Base-by-base conservation (phyloP, 2,888 invertebrate genomes). In the Acleris literana region DNA sequence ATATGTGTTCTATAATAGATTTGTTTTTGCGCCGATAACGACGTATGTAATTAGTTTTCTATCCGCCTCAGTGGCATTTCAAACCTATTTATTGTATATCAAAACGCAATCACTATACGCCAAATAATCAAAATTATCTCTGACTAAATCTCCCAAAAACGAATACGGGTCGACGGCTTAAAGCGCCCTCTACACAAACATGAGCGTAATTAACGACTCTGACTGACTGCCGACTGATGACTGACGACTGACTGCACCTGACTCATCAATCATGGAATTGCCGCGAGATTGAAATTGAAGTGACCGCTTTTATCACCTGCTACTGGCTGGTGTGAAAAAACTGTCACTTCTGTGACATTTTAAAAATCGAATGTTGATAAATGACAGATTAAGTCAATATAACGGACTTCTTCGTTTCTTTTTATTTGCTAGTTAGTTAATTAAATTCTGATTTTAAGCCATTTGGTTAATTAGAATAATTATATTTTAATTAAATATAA, bases 251-350 rank as follows among this genome's bases (percentile, higher is more conserved):
- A 53, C 33, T 33, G 52, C 44, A 33, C 16, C 16, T 17, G 43
- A 33, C 20, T 46, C 57, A 64, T 58, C 63, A 57, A 64, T 64
- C 63, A 64, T 29, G 44, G 9, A 49, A 51, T 57, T 56, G 56
- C 43, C 51, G 25, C 44, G 4, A 3, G 57, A 64, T 64, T 64
- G 57, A 53, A 58, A 58, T 53, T 64, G 57, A 58, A 52, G 63
- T 58, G 52, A 20, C 44, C 43, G 39, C 29, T 18, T 46, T 46
- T 33, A 18, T 52, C 63, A 57, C 57, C 63, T 52, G 63, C 5
- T 6, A 44, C 20, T 22, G 56, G 33, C 54, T 13, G 54, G 18
- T 18, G 18, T 18, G 17, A n/a, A 53, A 17, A 17, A 17, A 11
- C n/a, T 33, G 5, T 39, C 13, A 0, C 9, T n/a, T n/a, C n/a